A percentile compares a stretch with the other conserved stretches of the same genome.
Conservation (phyloP, 2,113 vertebrate genomes). For the Epinephelus lanceolatus region DNA sequence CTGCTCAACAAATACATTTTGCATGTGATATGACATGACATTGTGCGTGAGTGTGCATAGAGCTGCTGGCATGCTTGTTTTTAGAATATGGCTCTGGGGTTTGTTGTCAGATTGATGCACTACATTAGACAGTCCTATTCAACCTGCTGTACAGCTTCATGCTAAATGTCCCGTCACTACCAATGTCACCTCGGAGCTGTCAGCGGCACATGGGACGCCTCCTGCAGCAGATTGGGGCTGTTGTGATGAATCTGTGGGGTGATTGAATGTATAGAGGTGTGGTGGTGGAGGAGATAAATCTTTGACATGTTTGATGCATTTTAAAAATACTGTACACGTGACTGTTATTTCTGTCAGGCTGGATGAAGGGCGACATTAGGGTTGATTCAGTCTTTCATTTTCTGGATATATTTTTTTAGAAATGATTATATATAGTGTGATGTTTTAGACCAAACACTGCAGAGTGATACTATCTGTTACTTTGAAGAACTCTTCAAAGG, state of each 20-base stretch:
- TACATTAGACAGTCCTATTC: conserved; percentile 29
- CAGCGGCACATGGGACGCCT: not conserved
- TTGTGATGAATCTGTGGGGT: conserved; percentile 43
- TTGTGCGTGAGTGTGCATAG: not conserved
- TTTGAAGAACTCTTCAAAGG: too few relatives aligned
- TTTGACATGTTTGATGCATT: not conserved
- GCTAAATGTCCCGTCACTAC: conserved; percentile 38
- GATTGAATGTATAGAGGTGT: conserved; percentile 46
- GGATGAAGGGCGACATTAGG: not conserved
- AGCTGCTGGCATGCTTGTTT: conserved; percentile 17
- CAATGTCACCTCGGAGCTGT: conserved; percentile 56
- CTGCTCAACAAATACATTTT: not conserved
- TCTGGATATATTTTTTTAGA: not conserved
- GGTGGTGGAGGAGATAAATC: conserved; percentile 1
- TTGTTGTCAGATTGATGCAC: conserved; percentile 47
- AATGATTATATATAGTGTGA: not conserved
- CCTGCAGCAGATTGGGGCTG: conserved; percentile 4
- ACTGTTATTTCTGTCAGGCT: conserved; percentile 11
- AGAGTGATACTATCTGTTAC: too few relatives aligned
- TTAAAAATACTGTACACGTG: conserved; percentile 14
- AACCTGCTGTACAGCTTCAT: conserved; percentile 32
- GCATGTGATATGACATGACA: not conserved
- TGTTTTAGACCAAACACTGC: not conserved
- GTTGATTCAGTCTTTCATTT: not conserved
- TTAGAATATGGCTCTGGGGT: conserved; percentile 40